Percentiles rank a stretch among this genome's conserved stretches.
Evolutionary conservation across 2,797 vertebrate species (phyloP).

Genomic region (Lacerta bilineata): DNA sequence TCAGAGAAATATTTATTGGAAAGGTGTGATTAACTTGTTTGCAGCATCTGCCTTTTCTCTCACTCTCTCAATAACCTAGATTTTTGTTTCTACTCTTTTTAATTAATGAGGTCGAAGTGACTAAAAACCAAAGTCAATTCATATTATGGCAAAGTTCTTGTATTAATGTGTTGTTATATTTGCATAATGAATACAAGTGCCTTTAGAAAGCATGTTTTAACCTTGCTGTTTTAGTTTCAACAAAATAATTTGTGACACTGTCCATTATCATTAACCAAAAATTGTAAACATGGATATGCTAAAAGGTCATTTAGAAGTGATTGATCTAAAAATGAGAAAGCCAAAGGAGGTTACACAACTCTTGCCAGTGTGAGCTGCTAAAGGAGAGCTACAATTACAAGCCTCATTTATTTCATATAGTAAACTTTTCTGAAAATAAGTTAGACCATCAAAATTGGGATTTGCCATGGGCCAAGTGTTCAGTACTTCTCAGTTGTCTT

Average conservation of each 20-base stretch:
- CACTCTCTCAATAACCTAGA: slow-evolving; percentile 35
- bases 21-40: neutral
- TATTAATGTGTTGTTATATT: slow-evolving; percentile 60
- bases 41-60: neutral
- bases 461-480: neutral
- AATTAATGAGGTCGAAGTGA: slow-evolving; percentile 53
- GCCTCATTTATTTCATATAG: slow-evolving; percentile 21
- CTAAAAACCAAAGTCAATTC: slow-evolving; percentile 52
- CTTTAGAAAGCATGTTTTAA: slow-evolving; percentile 55
- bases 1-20: neutral
- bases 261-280: slow-evolving; percentile 62
- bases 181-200: slow-evolving; percentile 66
- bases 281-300: slow-evolving; percentile 35
- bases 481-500: neutral
- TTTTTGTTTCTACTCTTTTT: slow-evolving; percentile 25
- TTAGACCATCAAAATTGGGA: neutral
- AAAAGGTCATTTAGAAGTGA: slow-evolving; percentile 58
- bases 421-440: neutral
- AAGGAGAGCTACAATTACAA: slow-evolving; percentile 51
- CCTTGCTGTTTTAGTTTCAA: slow-evolving; percentile 52
- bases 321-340: slow-evolving; percentile 58
- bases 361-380: neutral
- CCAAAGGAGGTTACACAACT: slow-evolving; percentile 53
- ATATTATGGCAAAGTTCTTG: slow-evolving; percentile 50
- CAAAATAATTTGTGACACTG: slow-evolving; percentile 57